Base-by-base conservation (phyloP, 2,888 invertebrate genomes). In the Crocallis elinguaria region DNA sequence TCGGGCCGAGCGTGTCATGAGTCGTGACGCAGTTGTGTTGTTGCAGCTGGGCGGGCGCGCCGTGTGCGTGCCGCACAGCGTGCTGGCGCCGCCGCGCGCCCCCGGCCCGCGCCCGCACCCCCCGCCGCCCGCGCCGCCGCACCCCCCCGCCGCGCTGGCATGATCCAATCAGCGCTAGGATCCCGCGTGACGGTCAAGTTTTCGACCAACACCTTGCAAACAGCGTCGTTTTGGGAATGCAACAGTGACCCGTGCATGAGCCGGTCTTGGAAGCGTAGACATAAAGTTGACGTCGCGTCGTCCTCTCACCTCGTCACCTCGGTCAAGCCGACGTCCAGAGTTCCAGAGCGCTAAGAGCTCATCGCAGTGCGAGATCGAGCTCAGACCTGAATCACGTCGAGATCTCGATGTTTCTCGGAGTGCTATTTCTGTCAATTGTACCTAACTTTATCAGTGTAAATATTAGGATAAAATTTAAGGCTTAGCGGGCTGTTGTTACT, bases 51-150 rank as follows among this genome's bases (percentile, higher is more conserved):
- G 75, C 36, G 73, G 78, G 0, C 84, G 86, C 68, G 77, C 86
- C 45, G 73, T 86, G 71, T 66, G 80, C 57, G 86, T 88, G 71
- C 89, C 89, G 72, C 89, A 88, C 83, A 55, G 66, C 63, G 88
- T 88, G 84, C 84, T 88, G 75, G 77, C 82, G 32, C 86, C 89
- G 48, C 82, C 88, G 45, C 85, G 85, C 59, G 79, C 86, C 48
- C 73, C 76, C 17, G 69, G 73, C 39, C 70, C 82, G 30, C 79
- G 76, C 59, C 75, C 72, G 50, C 80, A 74, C 53, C 78, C 77
- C 4, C 81, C 77, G 50, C 80, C 86, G 12, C 64, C 69, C 35
- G 66, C 66, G 25, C 71, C 65, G 42, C 57, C 62, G 39, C 33
- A 4, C 39, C 42, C 42, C 19, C 19, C 43, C 42, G 14, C 51